phyloP scores from a whole-genome alignment of 2,113 vertebrate genomes.

The Proterorhinus semilunaris region DNA sequence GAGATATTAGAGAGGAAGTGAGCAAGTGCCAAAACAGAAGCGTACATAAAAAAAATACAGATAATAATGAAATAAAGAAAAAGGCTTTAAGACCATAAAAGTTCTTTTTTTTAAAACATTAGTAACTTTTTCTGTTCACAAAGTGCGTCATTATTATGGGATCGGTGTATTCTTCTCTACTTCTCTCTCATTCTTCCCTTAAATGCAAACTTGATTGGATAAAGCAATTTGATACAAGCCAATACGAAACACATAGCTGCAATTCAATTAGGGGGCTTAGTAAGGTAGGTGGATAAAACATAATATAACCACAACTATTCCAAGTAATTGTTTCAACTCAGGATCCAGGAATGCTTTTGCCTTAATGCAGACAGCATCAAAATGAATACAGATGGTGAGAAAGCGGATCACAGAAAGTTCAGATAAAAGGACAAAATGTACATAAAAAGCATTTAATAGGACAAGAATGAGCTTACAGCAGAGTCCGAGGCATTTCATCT shows the following conservation, averaged over 20 bases:
- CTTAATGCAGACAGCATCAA: background rate
- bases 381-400: background rate
- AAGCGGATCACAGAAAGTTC: background rate
- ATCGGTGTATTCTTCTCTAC: constrained; percentile 11
- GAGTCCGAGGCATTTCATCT: background rate
- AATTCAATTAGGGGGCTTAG: too few relatives aligned
- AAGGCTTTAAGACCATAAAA: constrained; percentile 58
- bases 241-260: background rate
- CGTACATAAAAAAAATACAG: constrained; percentile 29
- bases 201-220: background rate
- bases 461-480: background rate
- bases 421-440: background rate
- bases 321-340: background rate
- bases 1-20: constrained; percentile 65
- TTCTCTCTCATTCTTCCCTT: background rate
- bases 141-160: constrained; percentile 35
- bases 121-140: constrained; percentile 33
- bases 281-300: too few relatives aligned
- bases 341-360: background rate
- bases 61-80: constrained; percentile 57
- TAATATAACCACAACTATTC: too few relatives aligned
- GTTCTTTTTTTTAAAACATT: constrained; percentile 38
- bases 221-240: background rate
- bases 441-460: background rate
- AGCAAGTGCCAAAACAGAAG: constrained; percentile 45